These are phyloP conservation scores for Temnothorax rugatulus DNA, from an alignment of 2,888 invertebrate species.

Conservation along the genomic window DNA sequence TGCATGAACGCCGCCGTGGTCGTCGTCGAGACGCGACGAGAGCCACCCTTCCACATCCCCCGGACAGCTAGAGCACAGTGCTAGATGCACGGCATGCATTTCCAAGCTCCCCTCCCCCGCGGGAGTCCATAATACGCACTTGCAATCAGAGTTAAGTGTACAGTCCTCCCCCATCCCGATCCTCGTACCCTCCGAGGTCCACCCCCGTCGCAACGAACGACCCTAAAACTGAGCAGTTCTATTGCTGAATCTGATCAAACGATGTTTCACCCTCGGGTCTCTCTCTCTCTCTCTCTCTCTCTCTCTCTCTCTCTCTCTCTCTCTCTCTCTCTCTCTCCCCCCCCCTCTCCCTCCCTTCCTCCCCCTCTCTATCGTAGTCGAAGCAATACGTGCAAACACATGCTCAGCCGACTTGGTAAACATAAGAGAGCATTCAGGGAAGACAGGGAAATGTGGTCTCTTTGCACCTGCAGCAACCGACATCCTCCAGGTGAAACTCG, in stretches of 20 bases:
- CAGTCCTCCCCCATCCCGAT: neutral
- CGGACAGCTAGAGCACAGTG: slow-evolving; percentile 44
- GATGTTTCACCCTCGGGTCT: neutral
- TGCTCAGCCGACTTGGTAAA: neutral
- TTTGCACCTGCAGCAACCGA: slow-evolving; percentile 7
- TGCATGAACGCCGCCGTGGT: neutral
- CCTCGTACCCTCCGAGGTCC: neutral
- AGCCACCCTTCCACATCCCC: slow-evolving; percentile 23
- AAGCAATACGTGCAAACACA: slow-evolving; percentile 11
- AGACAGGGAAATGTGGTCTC: neutral
- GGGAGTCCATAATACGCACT: slow-evolving; percentile 63
- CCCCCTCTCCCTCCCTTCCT: too few species aligned
- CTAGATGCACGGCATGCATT: slow-evolving; percentile 59
- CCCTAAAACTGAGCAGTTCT: slow-evolving; percentile 24
- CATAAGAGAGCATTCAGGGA: neutral
- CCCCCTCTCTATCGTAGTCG: neutral
- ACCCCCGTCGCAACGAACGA: slow-evolving; percentile 1
- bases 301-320: too few species aligned
- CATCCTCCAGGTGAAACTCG: slow-evolving; percentile 2
- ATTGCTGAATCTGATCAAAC: neutral
- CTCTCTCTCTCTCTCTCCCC: too few species aligned
- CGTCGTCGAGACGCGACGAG: slow-evolving; percentile 19
- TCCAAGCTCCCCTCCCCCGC: slow-evolving; percentile 41
- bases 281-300: neutral
- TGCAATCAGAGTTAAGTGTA: slow-evolving; percentile 73